These are phyloP conservation scores for Theristicus caerulescens DNA, from an alignment of 2,113 vertebrate species.

Conservation along the genomic window DNA sequence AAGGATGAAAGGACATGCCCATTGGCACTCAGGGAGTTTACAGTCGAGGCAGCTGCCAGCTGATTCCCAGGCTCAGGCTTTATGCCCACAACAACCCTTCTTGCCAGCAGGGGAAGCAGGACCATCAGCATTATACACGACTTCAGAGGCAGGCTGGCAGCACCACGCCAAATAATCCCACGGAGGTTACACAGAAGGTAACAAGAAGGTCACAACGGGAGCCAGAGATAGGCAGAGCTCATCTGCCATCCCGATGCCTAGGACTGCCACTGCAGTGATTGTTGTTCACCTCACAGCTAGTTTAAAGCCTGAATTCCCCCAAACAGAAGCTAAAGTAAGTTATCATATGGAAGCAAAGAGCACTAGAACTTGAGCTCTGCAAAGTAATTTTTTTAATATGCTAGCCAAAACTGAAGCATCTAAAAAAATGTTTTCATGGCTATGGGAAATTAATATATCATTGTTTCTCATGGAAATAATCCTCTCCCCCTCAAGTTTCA, in stretches of 20 bases:
- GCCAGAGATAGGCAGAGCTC: neutral
- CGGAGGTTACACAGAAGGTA: accelerated
- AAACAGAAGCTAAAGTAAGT: neutral
- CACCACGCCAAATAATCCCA: neutral
- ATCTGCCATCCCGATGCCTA: neutral
- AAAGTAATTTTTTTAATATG: neutral
- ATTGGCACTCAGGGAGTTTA: neutral
- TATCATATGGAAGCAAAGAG: neutral
- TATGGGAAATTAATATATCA: neutral
- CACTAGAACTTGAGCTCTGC: neutral
- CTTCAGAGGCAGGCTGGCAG: neutral
- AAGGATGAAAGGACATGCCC: neutral
- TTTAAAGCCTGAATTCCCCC: neutral
- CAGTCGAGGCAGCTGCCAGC: neutral
- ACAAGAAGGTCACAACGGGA: accelerated
- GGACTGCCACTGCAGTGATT: neutral
- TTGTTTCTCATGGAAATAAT: neutral
- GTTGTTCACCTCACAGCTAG: neutral
- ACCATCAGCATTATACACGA: accelerated
- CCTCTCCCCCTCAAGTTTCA: neutral
- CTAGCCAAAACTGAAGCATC: neutral
- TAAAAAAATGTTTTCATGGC: neutral
- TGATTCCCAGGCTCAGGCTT: neutral
- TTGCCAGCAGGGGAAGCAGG: neutral
- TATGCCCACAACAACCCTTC: accelerated